Evolutionary conservation across 2,888 invertebrate species (phyloP).

Genomic region (Cephus sareptanus): DNA sequence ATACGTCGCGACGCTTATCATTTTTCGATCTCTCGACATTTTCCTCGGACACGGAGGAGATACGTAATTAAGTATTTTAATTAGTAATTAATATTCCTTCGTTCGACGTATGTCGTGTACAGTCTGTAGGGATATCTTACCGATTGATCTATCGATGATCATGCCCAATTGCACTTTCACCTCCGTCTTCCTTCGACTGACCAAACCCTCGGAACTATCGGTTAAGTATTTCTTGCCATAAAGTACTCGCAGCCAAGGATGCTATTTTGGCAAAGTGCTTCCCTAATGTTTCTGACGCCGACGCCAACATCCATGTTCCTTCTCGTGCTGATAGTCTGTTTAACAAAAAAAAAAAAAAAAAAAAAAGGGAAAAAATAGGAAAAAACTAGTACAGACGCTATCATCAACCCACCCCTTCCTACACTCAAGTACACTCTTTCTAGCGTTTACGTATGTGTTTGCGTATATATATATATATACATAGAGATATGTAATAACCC

Average conservation of each 20-base stretch:
- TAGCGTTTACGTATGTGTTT: too few relatives aligned
- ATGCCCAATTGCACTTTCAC: not conserved
- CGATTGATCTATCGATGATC: too few relatives aligned
- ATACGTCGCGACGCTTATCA: not conserved
- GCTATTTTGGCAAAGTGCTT: slow-evolving; percentile 15
- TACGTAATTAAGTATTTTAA: not conserved
- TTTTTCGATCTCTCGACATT: not conserved
- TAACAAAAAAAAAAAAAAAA: not conserved
- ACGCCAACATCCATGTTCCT: not conserved
- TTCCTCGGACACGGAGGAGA: not conserved
- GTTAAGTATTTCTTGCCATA: not conserved
- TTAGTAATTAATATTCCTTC: not conserved
- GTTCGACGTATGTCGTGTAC: not conserved
- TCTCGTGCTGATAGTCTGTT: not conserved
- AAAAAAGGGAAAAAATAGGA: not conserved
- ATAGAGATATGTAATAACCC: not conserved
- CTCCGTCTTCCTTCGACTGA: not conserved
- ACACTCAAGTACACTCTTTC: not conserved
- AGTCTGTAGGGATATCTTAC: not conserved
- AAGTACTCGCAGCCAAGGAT: slow-evolving; percentile 1
- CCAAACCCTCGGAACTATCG: not conserved
- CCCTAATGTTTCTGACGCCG: not conserved
- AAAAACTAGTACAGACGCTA: not conserved
- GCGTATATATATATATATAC: not conserved
- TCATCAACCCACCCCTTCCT: not conserved